These are phyloP conservation scores for Saguinus midas DNA, from an alignment of 2,113 vertebrate species.

Conservation along the genomic window DNA sequence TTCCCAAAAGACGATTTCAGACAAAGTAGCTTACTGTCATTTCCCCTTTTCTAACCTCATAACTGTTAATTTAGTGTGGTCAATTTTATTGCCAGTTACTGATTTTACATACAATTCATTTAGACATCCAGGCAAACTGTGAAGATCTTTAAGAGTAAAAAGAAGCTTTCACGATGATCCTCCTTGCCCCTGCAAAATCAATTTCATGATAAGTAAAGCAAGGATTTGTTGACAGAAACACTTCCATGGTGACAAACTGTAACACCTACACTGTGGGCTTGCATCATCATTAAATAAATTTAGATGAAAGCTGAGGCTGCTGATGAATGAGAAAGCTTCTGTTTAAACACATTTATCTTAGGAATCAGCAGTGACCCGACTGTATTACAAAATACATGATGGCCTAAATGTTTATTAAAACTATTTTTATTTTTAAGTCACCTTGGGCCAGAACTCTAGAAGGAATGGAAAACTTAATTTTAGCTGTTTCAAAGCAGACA, in stretches of 20 bases:
- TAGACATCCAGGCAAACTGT: constrained; percentile 29
- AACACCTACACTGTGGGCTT: constrained; percentile 52
- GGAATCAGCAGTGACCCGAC: constrained; percentile 58
- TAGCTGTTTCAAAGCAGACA: constrained; percentile 26
- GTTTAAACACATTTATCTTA: constrained; percentile 70
- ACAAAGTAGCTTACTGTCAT: constrained; percentile 27
- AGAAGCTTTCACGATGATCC: constrained; percentile 57
- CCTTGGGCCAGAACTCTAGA: constrained; percentile 38
- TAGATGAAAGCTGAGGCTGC: constrained; percentile 62
- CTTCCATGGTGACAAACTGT: constrained; percentile 74
- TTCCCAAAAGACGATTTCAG: constrained; percentile 53
- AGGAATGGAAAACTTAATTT: constrained; percentile 21
- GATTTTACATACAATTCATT: constrained; percentile 52
- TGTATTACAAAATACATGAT: constrained; percentile 70
- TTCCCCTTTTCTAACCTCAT: constrained; percentile 33
- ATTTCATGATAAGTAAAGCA: constrained; percentile 57
- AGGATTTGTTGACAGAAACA: constrained; percentile 76
- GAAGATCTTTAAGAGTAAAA: constrained; percentile 56
- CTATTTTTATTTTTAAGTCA: constrained; percentile 59
- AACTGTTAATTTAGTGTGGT: constrained; percentile 49
- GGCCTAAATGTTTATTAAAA: constrained; percentile 64
- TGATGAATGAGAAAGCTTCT: constrained; percentile 76
- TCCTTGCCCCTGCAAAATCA: constrained; percentile 71
- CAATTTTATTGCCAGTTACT: constrained; percentile 43
- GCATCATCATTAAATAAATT: constrained; percentile 71